Percentiles rank a stretch among this genome's conserved stretches.
Evolutionary conservation across 2,797 vertebrate genomes (phyloP).

Genomic region (Falco rusticolus): DNA sequence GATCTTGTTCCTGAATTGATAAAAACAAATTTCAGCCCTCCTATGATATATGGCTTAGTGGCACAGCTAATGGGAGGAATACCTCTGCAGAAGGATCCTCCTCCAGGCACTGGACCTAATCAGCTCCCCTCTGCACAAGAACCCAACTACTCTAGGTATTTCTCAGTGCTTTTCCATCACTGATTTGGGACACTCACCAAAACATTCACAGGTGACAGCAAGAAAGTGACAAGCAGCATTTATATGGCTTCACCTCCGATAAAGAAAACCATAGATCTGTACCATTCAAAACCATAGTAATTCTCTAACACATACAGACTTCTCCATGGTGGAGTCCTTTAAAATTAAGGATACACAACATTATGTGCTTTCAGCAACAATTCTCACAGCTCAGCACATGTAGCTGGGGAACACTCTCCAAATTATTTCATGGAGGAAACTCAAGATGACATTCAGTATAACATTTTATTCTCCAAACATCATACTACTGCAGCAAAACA

Average conservation of each 20-base stretch:
- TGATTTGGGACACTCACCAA: not conserved
- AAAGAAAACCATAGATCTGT: not conserved
- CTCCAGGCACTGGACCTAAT: not conserved
- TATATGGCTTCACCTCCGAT: not conserved
- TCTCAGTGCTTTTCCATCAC: not conserved
- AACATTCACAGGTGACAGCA: not conserved
- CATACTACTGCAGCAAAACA: not conserved
- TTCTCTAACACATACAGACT: not conserved
- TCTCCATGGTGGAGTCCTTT: not conserved
- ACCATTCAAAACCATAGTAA: not conserved
- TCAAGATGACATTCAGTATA: constrained; percentile 15
- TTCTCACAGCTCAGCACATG: constrained; percentile 26
- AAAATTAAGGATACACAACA: constrained; percentile 11
- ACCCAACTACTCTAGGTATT: not conserved
- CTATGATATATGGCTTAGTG: not conserved
- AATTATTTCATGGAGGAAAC: constrained; percentile 44
- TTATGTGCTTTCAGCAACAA: constrained; percentile 15
- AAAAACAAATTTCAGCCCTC: constrained; percentile 62
- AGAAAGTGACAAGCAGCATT: not conserved
- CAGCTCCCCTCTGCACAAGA: not conserved
- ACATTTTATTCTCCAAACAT: constrained; percentile 1
- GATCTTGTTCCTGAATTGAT: constrained; percentile 64
- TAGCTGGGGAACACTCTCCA: constrained; percentile 5
- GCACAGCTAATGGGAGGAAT: not conserved
- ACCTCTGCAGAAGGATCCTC: not conserved